Base-by-base conservation (phyloP, 2,888 invertebrate genomes). In the Dichetophora obliterata region DNA sequence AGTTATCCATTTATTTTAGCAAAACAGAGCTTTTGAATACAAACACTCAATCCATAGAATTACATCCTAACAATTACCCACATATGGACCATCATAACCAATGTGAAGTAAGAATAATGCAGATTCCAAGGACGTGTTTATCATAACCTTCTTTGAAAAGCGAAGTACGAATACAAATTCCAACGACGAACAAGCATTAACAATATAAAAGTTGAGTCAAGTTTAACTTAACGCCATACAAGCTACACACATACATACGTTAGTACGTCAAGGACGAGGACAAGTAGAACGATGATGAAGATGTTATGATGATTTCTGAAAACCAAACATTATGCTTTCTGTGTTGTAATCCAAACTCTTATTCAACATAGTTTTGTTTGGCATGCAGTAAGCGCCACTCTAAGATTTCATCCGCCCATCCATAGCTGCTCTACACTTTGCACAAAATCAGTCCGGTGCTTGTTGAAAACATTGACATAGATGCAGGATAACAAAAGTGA, bases 121-220 rank as follows among this genome's bases (percentile, higher is more conserved):
- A 65, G 37, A 66, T 54, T 14, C 54, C 66, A 50, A 74, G 24
- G 37, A 74, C 52, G 74, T 65, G 66, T 74, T 74, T 57, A 66
- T 65, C 19, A 54, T 74, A 74, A 74, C 66, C 66, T 65, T 27
- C 74, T 74, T 52, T 52, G 65, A 54, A 66, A 63, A 73, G 57
- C 43, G 22, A 24, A 61, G 2, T 43, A 61, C 14, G 19, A 54
- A 54, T 54, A 70, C 43, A 11, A 43, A 43, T 43, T 43, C 11
- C 43, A 43, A 43, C 22, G 57, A n/a, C 31, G 48, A 71, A 37
- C 24, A 50, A 48, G 68, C 68, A 50, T 68, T 68, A 43, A 68
- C 43, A 50, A 43, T 24, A 43, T 43, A 43, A 59, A 70, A 54
- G 59, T 71, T 57, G 57, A 57, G 57, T 57, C 22, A 54, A 57